Base-by-base conservation (phyloP, 35 echinoderm and acorn worm species). In the Diadema setosum region DNA sequence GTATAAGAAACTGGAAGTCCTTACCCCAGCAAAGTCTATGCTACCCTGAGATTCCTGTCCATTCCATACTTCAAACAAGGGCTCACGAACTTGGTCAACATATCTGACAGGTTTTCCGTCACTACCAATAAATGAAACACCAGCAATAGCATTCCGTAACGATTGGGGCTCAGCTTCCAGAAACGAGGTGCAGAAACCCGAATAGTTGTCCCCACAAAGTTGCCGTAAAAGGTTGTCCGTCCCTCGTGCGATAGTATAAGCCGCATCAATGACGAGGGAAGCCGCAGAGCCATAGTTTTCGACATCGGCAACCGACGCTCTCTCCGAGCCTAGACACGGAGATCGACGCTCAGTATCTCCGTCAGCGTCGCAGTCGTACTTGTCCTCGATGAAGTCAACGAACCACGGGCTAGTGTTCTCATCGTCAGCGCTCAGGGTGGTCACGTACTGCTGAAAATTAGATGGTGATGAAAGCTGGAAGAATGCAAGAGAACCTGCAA, bases 391-490 rank as follows among this genome's bases (percentile, higher is more conserved):
- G 80, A 58, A 90, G 30, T 90, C 87, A 20, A 42, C n/a, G 34
- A 90, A 90, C 87, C 87, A 90, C 9, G 87, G 87, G 49, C 80
- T 83, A 9, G 39, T 39, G n/a, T 39, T 29, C 36, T 83, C 58
- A 11, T 65, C 31, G 0, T 3, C 6, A 0, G 76, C 59, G 11
- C 21, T 25, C 20, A 90, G 50, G 8, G 87, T 70, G 3, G 56
- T 65, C 9, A 90, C 41, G 35, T 90, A 90, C 25, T 82, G 46
- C 58, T 90, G 52, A 26, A 90, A 90, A 8, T 9, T 35, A 14
- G 30, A 23, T 9, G 78, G 52, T 35, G 34, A 33, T 45, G 87
- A 33, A 15, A 55, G 75, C 33, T 41, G 45, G 61, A 82, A 82
- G 2, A 80, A 31, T 3, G 31, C 57, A 35, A 65, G 39, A 63